Evolutionary conservation across 2,797 vertebrate genomes (phyloP), one percentile per base, ranked within the genome.

Genomic region (Sebastes jordani): DNA sequence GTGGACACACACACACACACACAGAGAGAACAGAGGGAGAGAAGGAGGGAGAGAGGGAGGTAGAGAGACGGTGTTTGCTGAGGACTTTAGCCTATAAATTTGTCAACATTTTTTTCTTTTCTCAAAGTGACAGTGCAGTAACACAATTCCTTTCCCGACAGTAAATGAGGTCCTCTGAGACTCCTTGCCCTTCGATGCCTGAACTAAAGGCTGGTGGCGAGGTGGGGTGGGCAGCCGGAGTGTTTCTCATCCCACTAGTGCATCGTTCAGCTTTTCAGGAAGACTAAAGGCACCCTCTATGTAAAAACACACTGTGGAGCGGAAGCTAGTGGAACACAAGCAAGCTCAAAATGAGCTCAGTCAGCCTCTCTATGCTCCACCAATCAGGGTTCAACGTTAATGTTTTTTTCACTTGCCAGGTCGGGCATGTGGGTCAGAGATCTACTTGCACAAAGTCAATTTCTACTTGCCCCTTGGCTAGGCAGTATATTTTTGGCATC

Each of bases 131-230:
- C 59, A 71, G 70, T 42, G 49, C 62, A 71, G 75, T 11, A 72
- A 68, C 71, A 72, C 60, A 20, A 55, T 82, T 71, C 52, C 55
- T 83, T 83, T 74, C 69, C 67, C 4, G 22, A 70, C 82, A 81
- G 74, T 81, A 89, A 92, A 90, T 88, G 29, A 86, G 80, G 23
- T 80, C 89, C 85, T 81, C 58, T 22, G 91, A 88, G 86, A 84
- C 67, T n/a, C 56, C 10, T 46, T 85, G 80, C 70, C 62, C 80
- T 86, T 79, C 16, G 18, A 72, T 76, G 66, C 59, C 73, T 81
- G 58, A 71, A 76, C 71, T 75, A 82, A 69, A 84, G 62, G 65
- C 74, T 79, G 63, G 14, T 27, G 63, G 36, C 38, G 67, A 67
- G 60, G 78, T 76, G 75, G 86, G 74, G 55, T 81, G 74, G 77